phyloP scores from a whole-genome alignment of 2,888 invertebrate genomes.

The Unio pictorum region DNA sequence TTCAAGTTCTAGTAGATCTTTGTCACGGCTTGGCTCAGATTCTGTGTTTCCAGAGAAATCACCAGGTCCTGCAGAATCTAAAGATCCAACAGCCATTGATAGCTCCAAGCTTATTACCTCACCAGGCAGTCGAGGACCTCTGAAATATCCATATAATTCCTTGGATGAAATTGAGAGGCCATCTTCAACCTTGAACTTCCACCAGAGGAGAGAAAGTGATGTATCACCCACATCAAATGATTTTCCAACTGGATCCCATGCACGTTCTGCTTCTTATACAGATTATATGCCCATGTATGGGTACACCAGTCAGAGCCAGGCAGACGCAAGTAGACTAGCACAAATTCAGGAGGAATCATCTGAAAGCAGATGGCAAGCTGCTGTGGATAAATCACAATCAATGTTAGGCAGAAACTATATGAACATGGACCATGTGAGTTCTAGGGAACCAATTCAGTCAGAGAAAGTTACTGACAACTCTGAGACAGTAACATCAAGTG shows the following conservation, averaged over 20 bases:
- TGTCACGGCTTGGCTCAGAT: slow-evolving; percentile 38
- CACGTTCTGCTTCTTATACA: slow-evolving; percentile 31
- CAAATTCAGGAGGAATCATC: slow-evolving; percentile 55
- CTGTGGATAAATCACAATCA: slow-evolving; percentile 35
- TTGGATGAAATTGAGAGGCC: slow-evolving; percentile 55
- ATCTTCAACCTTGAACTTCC: slow-evolving; percentile 29
- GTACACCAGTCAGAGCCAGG: slow-evolving; percentile 21
- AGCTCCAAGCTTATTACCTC: slow-evolving; percentile 7
- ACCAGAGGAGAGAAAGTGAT: slow-evolving; percentile 43
- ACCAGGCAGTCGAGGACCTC: slow-evolving; percentile 51
- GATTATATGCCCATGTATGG: slow-evolving; percentile 41
- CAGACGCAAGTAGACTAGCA: slow-evolving; percentile 42
- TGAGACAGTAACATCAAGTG: no score
- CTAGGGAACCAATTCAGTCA: no score
- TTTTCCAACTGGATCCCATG: slow-evolving; percentile 20
- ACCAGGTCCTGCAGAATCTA: slow-evolving; percentile 10
- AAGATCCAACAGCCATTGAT: slow-evolving; percentile 4
- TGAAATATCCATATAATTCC: slow-evolving; percentile 63
- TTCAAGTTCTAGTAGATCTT: slow-evolving; percentile 15
- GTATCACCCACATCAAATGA: slow-evolving; percentile 19
- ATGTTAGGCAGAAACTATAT: slow-evolving; percentile 4
- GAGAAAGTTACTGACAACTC: no score
- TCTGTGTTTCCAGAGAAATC: slow-evolving; percentile 48
- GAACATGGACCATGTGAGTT: no score
- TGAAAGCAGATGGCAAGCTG: slow-evolving; percentile 42